These are phyloP conservation scores for Aphodius granarius DNA, from an alignment of 2,888 invertebrate species.

Conservation along the genomic window DNA sequence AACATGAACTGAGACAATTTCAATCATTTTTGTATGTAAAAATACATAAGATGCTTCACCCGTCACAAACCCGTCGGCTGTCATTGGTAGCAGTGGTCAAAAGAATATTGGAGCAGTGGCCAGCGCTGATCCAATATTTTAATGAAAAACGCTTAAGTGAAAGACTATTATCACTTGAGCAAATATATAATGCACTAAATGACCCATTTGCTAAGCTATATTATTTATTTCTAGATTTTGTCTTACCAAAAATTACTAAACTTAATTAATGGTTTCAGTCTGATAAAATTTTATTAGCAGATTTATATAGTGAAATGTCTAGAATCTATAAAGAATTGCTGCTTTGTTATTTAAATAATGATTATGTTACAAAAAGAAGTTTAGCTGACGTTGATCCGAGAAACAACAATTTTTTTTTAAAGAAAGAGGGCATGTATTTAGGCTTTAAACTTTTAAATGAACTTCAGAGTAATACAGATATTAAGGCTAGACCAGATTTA, in stretches of 20 bases:
- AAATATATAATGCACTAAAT: too few relatives aligned
- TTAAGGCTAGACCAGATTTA: too few relatives aligned
- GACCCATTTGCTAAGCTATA: too few relatives aligned
- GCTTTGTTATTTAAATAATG: not conserved
- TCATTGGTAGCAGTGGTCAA: not conserved
- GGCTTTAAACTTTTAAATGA: conserved; percentile 7
- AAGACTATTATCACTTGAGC: too few relatives aligned
- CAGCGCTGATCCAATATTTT: too few relatives aligned
- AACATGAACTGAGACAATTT: not conserved
- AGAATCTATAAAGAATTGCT: conserved; percentile 5
- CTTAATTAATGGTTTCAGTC: conserved; percentile 7
- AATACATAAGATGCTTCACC: too few relatives aligned
- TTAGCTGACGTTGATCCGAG: conserved; percentile 2
- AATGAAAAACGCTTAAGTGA: too few relatives aligned
- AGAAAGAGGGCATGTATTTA: not conserved
- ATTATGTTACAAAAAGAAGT: conserved; percentile 7
- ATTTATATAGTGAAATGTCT: not conserved
- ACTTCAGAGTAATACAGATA: too few relatives aligned
- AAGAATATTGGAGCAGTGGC: too few relatives aligned
- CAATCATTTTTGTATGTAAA: not conserved
- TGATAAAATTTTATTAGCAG: conserved; percentile 2
- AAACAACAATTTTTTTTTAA: conserved; percentile 1
- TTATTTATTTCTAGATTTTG: conserved; percentile 2
- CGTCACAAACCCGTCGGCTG: conserved; percentile 17
- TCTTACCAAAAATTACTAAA: not conserved